Evolutionary conservation across 37 sponge, comb jelly and placozoan species (phyloP).

Genomic region (Geodia barretti): DNA sequence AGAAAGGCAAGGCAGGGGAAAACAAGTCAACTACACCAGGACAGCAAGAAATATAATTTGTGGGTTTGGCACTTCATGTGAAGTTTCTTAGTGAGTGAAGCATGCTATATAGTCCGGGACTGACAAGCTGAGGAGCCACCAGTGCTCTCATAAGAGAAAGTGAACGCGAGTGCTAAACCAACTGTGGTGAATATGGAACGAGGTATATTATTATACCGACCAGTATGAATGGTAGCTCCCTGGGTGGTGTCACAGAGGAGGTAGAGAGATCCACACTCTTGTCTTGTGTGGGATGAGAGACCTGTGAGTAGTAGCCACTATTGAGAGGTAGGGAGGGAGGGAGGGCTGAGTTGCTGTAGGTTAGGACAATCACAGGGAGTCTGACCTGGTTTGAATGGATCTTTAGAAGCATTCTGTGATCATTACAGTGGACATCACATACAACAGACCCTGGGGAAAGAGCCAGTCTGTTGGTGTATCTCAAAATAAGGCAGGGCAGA

Average conservation of each 20-base stretch:
- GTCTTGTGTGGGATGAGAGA: neutral
- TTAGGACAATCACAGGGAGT: neutral
- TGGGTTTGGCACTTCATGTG: no score
- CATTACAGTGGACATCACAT: neutral
- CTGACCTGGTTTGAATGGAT: neutral
- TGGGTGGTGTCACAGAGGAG: neutral
- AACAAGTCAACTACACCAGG: neutral
- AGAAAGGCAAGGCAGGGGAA: neutral
- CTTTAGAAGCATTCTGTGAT: neutral
- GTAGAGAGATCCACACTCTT: neutral
- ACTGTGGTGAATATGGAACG: no score
- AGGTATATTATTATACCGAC: no score
- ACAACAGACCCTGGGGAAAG: neutral
- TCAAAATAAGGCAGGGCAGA: neutral
- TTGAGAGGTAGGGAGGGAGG: neutral
- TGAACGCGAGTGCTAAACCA: no score
- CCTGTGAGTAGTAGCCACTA: slow-evolving; percentile 3
- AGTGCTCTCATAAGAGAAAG: no score
- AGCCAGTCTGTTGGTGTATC: no score
- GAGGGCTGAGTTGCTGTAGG: neutral
- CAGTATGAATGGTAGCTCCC: neutral
- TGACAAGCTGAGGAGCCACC: neutral
- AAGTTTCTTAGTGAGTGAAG: neutral
- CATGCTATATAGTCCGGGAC: neutral
- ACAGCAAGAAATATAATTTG: no score